A percentile compares a stretch with the other conserved stretches of the same genome.
phyloP scores from a whole-genome alignment of 2,797 vertebrate species.

The Agapornis canus region DNA sequence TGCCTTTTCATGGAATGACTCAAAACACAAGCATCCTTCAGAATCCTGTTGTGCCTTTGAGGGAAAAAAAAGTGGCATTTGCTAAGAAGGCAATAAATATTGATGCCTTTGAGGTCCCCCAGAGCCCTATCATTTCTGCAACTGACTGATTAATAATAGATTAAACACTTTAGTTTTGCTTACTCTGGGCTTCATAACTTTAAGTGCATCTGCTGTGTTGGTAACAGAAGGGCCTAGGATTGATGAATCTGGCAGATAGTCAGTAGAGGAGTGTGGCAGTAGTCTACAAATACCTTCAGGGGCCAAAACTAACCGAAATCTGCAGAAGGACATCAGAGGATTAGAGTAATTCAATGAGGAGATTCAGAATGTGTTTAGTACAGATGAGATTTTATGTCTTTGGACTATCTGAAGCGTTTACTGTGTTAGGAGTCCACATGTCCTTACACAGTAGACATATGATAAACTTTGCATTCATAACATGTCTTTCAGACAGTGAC shows the following conservation, averaged over 20 bases:
- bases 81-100: constrained; percentile 82
- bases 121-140: constrained; percentile 79
- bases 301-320: constrained; percentile 31
- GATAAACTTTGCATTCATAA: constrained; percentile 39
- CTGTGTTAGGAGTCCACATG: not conserved
- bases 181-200: constrained; percentile 75
- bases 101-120: constrained; percentile 74
- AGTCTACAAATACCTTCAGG: constrained; percentile 44
- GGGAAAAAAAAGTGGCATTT: constrained; percentile 43
- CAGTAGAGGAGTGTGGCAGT: constrained; percentile 25
- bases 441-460: not conserved
- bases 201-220: constrained; percentile 67
- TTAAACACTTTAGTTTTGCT: constrained; percentile 82
- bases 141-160: constrained; percentile 84
- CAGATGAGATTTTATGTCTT: constrained; percentile 23
- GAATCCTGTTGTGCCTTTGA: constrained; percentile 41
- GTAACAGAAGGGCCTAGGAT: constrained; percentile 49
- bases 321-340: not conserved
- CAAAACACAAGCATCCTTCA: constrained; percentile 63
- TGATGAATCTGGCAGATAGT: constrained; percentile 22
- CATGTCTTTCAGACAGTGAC: not conserved
- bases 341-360: not conserved
- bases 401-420: constrained; percentile 27
- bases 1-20: constrained; percentile 56
- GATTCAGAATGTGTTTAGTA: constrained; percentile 33